Evolutionary conservation across 1,140 invertebrate species (phyloP).

Genomic region (Aphidius gifuensis): DNA sequence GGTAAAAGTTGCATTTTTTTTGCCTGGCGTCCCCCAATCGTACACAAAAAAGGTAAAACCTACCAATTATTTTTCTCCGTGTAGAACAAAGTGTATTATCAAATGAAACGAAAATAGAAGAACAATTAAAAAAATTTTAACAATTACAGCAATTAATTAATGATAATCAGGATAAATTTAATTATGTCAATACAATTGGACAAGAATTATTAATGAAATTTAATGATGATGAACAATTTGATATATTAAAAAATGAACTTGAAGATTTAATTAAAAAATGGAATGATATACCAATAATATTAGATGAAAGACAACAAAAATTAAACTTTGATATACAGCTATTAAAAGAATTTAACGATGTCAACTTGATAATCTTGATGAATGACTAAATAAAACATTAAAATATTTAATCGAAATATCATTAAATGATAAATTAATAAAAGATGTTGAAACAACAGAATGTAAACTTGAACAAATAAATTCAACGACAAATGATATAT

Average conservation of each 20-base stretch:
- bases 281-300: slow-evolving; percentile 60
- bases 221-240: slow-evolving; percentile 38
- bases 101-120: slow-evolving; percentile 58
- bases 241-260: slow-evolving; percentile 56
- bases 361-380: slow-evolving; percentile 57
- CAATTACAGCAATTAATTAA: slow-evolving; percentile 49
- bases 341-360: slow-evolving; percentile 56
- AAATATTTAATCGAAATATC: slow-evolving; percentile 61
- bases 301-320: slow-evolving; percentile 59
- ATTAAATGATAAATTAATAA: slow-evolving; percentile 51
- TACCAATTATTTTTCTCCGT: too few species aligned
- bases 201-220: slow-evolving; percentile 58
- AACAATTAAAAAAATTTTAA: slow-evolving; percentile 59
- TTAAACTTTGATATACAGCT: slow-evolving; percentile 56
- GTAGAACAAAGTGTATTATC: slow-evolving; percentile 58
- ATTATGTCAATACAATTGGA: slow-evolving; percentile 62
- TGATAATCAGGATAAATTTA: slow-evolving; percentile 56
- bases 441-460: slow-evolving; percentile 66
- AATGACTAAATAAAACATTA: slow-evolving; percentile 63
- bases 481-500: slow-evolving; percentile 67
- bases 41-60: too few species aligned
- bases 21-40: too few species aligned
- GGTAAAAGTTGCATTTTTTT: too few species aligned
- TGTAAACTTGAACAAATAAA: slow-evolving; percentile 65
- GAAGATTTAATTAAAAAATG: slow-evolving; percentile 62